Evolutionary conservation across 2,113 vertebrate genomes (phyloP), one percentile per base, ranked within the genome.

Genomic region (Numida meleagris): DNA sequence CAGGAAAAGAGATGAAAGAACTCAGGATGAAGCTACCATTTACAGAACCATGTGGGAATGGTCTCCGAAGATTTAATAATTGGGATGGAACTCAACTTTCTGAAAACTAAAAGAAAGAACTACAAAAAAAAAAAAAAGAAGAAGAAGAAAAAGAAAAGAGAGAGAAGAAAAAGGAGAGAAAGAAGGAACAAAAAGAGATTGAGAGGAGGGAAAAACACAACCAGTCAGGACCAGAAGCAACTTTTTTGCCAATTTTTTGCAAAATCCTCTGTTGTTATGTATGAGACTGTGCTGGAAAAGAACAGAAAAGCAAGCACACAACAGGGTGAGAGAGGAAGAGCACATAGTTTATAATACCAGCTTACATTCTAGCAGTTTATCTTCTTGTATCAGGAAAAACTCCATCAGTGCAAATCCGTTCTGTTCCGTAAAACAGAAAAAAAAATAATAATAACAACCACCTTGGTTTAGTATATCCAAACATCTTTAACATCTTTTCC

Each of bases 11-110:
- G 98, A 99, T 99, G 99, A 99, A 99, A 99, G 99, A 97, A 98
- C 96, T 96, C 98, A 97, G 98, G 98, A 98, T 98, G 98, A 99
- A 98, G 98, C 99, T 98, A 98, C 98, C 98, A 98, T 99, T 99
- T 99, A 99, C 97, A 93, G 98, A 98, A 98, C 98, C 98, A 99
- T 99, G 98, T 99, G 98, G 99, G 99, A 99, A 99, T 98, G 98
- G 98, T 98, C 98, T 97, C 98, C 97, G 42, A 98, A 98, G 98
- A 98, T 98, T 99, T 98, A 97, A 98, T 98, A 99, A 99, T 99
- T 99, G 98, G 98, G 97, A 98, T 98, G 94, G 96, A 98, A 98
- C 98, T 98, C 98, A 98, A 98, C 98, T 98, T 98, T 97, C 98
- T 98, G 94, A 98, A 98, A 98, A 97, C 96, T 94, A 97, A 95